Evolutionary conservation across 1,140 invertebrate genomes (phyloP), one percentile per base, ranked within the genome.

Genomic region (Aphelenchoides fujianensis): DNA sequence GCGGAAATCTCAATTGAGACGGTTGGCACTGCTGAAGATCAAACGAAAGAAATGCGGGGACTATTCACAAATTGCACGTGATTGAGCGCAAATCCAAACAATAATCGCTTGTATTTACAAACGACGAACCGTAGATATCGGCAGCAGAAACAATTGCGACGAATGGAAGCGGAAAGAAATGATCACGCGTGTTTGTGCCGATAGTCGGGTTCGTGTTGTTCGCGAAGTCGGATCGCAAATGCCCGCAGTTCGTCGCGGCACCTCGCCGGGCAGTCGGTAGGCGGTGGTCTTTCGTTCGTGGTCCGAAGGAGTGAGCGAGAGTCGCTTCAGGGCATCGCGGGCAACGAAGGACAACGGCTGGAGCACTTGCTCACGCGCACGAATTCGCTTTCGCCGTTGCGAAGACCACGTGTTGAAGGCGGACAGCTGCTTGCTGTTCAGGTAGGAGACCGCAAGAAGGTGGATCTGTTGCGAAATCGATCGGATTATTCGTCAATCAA

Each of bases 391-490:
- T 35, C 79, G 36, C 12, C 69, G 59, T 27, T 28, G 59, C 28
- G 70, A 73, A 23, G 79, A 79, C 77, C 77, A 79, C 9, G 64
- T 31, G 48, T 79, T 82, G 48, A 74, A 79, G 9, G 19, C 30
- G 5, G 35, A 19, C 37, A 79, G 53, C 71, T 79, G 77, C 3
- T 52, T 62, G 1, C 57, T 16, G 52, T 72, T 74, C 37, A 79
- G 64, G 37, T 78, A 77, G 23, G 79, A 81, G 37, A 79, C 77
- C 12, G 77, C 77, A 16, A 79, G 64, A 36, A 79, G 53, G 34
- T 79, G 77, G 37, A 79, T 61, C 76, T 78, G 23, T 31, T 72
- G 72, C 27, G 19, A 3, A 67, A 27, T n/a, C 61, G 7, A 32
- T 48, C 23, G 12, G 41, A n/a, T n/a, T n/a, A n/a, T n/a, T n/a